Conservation (phyloP, 2,113 vertebrate genomes). For the Odocoileus hemionus region DNA sequence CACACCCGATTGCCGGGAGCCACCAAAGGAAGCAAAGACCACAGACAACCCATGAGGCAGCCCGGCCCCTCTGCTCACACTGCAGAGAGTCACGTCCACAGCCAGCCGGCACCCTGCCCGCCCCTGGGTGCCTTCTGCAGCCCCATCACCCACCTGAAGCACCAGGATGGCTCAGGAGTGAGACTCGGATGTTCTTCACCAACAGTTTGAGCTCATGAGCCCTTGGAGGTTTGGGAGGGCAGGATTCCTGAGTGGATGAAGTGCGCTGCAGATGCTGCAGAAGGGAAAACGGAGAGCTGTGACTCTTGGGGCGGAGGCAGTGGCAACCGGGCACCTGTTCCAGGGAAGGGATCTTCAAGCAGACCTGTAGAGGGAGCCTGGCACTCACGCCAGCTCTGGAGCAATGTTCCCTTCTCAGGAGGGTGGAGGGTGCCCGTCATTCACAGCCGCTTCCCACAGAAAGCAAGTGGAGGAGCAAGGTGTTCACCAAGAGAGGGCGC, state of each 20-base stretch:
- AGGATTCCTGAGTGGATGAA: conserved; percentile 76
- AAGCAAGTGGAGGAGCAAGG: rapidly evolving
- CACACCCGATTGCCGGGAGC: too few relatives aligned
- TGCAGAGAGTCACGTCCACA: neutral
- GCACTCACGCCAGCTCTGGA: too few relatives aligned
- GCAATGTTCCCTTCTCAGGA: rapidly evolving
- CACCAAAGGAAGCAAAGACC: neutral
- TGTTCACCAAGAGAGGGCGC: rapidly evolving
- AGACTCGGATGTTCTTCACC: conserved; percentile 88
- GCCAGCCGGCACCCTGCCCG: rapidly evolving
- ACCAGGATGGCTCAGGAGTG: conserved; percentile 71
- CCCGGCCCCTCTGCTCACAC: rapidly evolving
- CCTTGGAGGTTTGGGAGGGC: conserved; percentile 94
- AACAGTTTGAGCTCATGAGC: conserved; percentile 93
- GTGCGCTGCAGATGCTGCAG: conserved; percentile 78
- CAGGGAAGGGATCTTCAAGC: rapidly evolving
- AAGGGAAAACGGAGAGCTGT: neutral
- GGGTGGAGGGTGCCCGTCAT: rapidly evolving
- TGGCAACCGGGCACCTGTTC: rapidly evolving
- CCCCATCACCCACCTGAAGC: conserved; percentile 82
- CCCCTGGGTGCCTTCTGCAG: rapidly evolving
- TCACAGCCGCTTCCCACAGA: neutral
- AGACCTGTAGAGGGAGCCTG: too few relatives aligned
- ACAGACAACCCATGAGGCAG: rapidly evolving
- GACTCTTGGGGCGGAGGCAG: rapidly evolving